Evolutionary conservation across 2,113 vertebrate species (phyloP), one percentile per base, ranked within the genome.

Genomic region (Holacanthus passer): DNA sequence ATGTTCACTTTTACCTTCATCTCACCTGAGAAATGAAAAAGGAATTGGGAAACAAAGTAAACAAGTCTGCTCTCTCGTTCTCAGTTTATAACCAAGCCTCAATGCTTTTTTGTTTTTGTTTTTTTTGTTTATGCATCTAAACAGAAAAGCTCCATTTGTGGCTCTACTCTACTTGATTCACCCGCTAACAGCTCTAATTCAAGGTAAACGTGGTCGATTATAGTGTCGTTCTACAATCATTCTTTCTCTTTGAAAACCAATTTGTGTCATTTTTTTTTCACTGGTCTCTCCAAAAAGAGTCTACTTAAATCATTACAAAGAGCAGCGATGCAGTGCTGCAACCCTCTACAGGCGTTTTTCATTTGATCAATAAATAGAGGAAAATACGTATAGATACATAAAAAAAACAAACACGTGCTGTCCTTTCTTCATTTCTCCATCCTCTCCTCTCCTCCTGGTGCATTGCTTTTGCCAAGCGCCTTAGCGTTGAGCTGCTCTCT

Each of bases 401-500:
- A 29, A 64, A 59, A 12, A 70, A 31, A 72, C 10, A 63, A 59
- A 68, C 20, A 27, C 3, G 48, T 52, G 35, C 63, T 74, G 64
- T 59, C 64, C 67, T 76, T 60, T 39, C 53, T 60, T 79, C 69
- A 68, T 70, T 81, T 43, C 43, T 80, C 64, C 47, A 73, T 56
- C 63, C 65, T 74, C 64, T 47, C 56, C 82, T 43, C 37, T 80
- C 60, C 47, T 78, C 48, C 39, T 32, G 45, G 75, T 64, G 70
- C 79, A 68, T 76, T 67, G 88, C 86, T 87, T 91, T 93, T 91
- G 89, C 91, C 91, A 93, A 94, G 91, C 87, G 85, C 87, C 88
- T 94, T 92, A 93, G 84, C 37, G 86, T 86, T 94, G 88, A 93
- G 91, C 91, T 88, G 87, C 83, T 90, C 86, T 91, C 93, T 91